Percentiles rank a stretch among this genome's conserved stretches.
phyloP scores from a whole-genome alignment of 1,140 invertebrate genomes.

The Bombus sylvicola region DNA sequence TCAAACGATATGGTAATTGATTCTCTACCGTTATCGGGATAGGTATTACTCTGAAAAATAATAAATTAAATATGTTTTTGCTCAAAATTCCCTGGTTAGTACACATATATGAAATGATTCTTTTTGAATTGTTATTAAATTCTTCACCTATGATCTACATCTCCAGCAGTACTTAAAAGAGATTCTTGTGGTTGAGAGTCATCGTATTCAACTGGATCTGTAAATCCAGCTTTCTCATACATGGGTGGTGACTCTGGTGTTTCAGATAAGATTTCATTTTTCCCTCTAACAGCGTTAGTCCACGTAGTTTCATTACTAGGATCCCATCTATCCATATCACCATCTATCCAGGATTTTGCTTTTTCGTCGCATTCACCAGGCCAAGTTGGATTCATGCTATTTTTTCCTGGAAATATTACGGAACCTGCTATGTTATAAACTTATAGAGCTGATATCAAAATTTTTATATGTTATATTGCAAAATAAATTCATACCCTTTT shows the following conservation, averaged over 20 bases:
- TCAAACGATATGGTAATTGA: conserved; percentile 77
- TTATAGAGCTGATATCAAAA: conserved; percentile 4
- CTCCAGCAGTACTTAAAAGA: conserved; percentile 80
- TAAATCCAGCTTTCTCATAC: conserved; percentile 85
- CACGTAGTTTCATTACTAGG: conserved; percentile 73
- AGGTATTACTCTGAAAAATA: conserved; percentile 73
- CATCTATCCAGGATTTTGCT: conserved; percentile 75
- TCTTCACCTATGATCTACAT: conserved; percentile 84
- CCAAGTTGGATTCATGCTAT: conserved; percentile 77
- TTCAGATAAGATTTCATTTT: conserved; percentile 77
- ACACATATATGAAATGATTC: neutral
- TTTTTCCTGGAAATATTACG: conserved; percentile 70
- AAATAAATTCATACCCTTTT: conserved; percentile 71
- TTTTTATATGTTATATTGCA: neutral
- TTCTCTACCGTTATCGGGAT: conserved; percentile 76
- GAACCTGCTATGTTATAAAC: conserved; percentile 42
- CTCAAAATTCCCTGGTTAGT: neutral
- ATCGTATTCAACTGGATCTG: conserved; percentile 84
- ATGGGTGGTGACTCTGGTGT: conserved; percentile 87
- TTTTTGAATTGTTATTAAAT: conserved; percentile 3
- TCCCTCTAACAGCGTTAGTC: conserved; percentile 68
- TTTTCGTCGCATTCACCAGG: conserved; percentile 73
- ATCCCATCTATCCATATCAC: conserved; percentile 77
- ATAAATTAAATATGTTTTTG: neutral
- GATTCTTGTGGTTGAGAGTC: conserved; percentile 80